Conservation (phyloP, 2,888 invertebrate genomes). For the Camponotus fellah region DNA sequence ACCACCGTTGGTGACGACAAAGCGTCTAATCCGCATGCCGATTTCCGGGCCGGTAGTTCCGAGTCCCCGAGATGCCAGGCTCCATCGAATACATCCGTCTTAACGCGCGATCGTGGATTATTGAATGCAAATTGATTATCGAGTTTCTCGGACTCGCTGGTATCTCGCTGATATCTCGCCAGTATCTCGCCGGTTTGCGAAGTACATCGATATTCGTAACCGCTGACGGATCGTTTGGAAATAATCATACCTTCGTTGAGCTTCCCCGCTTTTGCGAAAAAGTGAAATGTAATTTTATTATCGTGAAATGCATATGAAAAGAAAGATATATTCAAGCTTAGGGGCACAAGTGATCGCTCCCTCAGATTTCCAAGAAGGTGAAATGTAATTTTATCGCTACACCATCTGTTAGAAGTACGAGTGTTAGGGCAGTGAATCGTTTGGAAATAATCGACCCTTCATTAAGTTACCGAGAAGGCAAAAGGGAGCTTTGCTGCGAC, state of each 20-base stretch:
- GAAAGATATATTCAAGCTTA: slow-evolving; percentile 27
- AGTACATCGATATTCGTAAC: slow-evolving; percentile 37
- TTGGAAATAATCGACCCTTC: slow-evolving; percentile 52
- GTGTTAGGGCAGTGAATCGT: slow-evolving; percentile 28
- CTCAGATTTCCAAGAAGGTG: slow-evolving; percentile 41
- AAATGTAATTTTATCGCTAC: slow-evolving; percentile 45
- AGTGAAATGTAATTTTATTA: slow-evolving; percentile 42
- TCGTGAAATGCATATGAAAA: neutral
- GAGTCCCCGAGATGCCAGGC: slow-evolving; percentile 44
- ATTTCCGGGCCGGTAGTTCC: slow-evolving; percentile 68
- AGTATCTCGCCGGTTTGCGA: slow-evolving; percentile 12
- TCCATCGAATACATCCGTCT: slow-evolving; percentile 65
- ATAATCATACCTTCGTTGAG: slow-evolving; percentile 33
- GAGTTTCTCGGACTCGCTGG: slow-evolving; percentile 58
- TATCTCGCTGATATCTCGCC: slow-evolving; percentile 20
- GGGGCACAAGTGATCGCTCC: slow-evolving; percentile 27
- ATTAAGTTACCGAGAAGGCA: slow-evolving; percentile 41
- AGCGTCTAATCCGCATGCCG: slow-evolving; percentile 77
- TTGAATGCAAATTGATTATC: slow-evolving; percentile 78
- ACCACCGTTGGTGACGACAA: slow-evolving; percentile 67
- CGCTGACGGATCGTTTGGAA: slow-evolving; percentile 44
- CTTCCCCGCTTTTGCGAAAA: slow-evolving; percentile 24
- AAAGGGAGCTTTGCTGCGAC: slow-evolving; percentile 9
- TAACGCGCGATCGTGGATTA: slow-evolving; percentile 68
- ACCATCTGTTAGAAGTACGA: slow-evolving; percentile 23